Percentiles rank a stretch among this genome's conserved stretches.
Conservation (phyloP, 2,888 invertebrate genomes). For the Synergus japonicus region DNA sequence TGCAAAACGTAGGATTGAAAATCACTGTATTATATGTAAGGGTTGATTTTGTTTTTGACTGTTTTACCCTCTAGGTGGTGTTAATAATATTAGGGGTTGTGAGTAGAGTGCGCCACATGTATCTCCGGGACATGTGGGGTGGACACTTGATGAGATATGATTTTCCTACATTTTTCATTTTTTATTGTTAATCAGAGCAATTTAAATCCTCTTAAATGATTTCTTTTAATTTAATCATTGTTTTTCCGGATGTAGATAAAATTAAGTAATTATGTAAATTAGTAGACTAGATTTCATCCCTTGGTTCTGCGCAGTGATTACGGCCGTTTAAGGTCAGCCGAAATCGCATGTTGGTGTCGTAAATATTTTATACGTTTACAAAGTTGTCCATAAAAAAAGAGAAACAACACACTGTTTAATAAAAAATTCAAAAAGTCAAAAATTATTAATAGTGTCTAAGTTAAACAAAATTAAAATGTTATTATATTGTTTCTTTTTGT, state of each 20-base stretch:
- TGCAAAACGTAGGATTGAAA: not conserved
- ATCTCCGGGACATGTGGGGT: not conserved
- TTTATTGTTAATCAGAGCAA: not conserved
- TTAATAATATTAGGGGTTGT: conserved; percentile 12
- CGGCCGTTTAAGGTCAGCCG: not conserved
- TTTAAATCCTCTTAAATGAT: not conserved
- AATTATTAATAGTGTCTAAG: too few relatives aligned
- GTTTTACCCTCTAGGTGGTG: conserved; percentile 44
- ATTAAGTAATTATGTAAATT: not conserved
- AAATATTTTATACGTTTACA: not conserved
- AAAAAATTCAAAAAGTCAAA: not conserved
- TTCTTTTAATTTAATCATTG: not conserved
- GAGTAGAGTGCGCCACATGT: conserved; percentile 42
- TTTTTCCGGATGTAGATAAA: not conserved
- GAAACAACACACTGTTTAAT: too few relatives aligned
- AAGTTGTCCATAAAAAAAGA: not conserved
- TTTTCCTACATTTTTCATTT: conserved; percentile 15
- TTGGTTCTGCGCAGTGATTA: not conserved
- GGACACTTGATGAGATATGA: not conserved
- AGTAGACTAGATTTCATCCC: not conserved
- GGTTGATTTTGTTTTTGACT: conserved; percentile 41
- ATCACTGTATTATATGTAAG: not conserved
- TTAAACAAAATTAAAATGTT: too few relatives aligned
- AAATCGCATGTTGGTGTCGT: not conserved
- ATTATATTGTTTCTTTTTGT: too few relatives aligned